A percentile compares a stretch with the other conserved stretches of the same genome.
These are phyloP conservation scores for Gonioctena quinquepunctata DNA, from an alignment of 1,140 invertebrate species.

Conservation along the genomic window DNA sequence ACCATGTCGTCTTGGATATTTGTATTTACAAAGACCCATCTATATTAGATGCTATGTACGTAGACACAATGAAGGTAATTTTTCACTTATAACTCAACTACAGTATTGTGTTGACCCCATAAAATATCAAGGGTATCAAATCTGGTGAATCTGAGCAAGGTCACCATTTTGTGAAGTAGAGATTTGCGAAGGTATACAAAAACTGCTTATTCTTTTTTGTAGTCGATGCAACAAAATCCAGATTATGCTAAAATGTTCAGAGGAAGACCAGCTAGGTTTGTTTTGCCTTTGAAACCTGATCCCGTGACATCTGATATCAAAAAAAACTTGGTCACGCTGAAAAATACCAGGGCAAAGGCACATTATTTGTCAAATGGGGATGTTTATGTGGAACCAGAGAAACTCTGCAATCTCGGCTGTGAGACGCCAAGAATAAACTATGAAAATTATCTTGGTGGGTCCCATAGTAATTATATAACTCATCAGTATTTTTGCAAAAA, in stretches of 20 bases:
- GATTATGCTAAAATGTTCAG: constrained; percentile 80
- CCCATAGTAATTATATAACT: neutral
- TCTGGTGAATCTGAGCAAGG: neutral
- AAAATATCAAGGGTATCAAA: too few relatives aligned
- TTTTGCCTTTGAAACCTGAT: constrained; percentile 61
- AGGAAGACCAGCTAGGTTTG: constrained; percentile 73
- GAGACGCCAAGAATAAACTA: constrained; percentile 85
- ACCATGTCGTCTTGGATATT: constrained; percentile 77
- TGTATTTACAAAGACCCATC: constrained; percentile 81
- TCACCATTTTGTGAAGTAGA: neutral
- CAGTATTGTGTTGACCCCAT: too few relatives aligned
- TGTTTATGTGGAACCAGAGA: constrained; percentile 66
- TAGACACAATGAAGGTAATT: constrained; percentile 77
- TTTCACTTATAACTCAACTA: too few relatives aligned
- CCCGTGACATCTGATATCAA: constrained; percentile 27
- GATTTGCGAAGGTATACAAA: neutral
- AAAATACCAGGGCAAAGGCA: constrained; percentile 59
- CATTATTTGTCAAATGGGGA: constrained; percentile 56
- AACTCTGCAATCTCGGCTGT: constrained; percentile 75
- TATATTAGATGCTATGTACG: constrained; percentile 85
- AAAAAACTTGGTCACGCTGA: constrained; percentile 59
- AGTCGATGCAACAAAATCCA: constrained; percentile 78
- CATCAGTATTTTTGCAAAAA: too few relatives aligned
- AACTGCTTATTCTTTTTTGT: too few relatives aligned
- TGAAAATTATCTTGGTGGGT: constrained; percentile 64